phyloP scores from a whole-genome alignment of 23 tunicate genomes.

The Ciona savignyi region DNA sequence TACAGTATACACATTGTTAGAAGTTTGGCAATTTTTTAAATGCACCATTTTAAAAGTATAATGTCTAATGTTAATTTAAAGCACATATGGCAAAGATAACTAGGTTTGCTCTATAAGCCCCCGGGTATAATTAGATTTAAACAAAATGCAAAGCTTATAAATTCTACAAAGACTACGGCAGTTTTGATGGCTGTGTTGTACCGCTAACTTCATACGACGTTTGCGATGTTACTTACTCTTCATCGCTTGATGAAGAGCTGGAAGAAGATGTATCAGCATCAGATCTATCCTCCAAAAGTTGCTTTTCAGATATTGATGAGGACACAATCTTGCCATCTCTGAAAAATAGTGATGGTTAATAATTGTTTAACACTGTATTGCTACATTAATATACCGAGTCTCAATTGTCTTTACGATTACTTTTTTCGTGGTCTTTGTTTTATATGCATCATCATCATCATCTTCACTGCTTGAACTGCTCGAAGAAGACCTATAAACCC shows the following conservation, averaged over 20 bases:
- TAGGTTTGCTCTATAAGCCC: neutral
- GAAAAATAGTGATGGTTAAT: constrained; percentile 6
- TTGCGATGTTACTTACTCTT: constrained; percentile 24
- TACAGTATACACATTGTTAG: no score
- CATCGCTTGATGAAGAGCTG: constrained; percentile 25
- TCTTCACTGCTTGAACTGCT: constrained; percentile 38
- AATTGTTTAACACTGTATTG: neutral
- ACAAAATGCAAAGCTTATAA: neutral
- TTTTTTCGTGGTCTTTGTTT: constrained; percentile 61
- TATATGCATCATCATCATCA: constrained; percentile 19
- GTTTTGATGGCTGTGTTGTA: neutral
- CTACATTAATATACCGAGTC: constrained; percentile 66
- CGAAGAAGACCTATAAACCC: neutral
- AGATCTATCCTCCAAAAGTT: constrained; percentile 22
- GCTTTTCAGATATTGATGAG: constrained; percentile 61
- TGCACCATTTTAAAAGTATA: no score
- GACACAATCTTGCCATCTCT: constrained; percentile 94
- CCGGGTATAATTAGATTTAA: neutral
- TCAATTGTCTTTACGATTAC: constrained; percentile 90
- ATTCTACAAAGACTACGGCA: neutral
- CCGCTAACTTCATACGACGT: neutral
- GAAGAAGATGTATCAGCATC: constrained; percentile 29
- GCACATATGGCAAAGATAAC: no score
- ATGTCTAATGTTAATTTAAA: no score
- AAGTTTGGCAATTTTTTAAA: no score